Evolutionary conservation across 2,113 vertebrate species (phyloP).

Genomic region (Silurus glanis): DNA sequence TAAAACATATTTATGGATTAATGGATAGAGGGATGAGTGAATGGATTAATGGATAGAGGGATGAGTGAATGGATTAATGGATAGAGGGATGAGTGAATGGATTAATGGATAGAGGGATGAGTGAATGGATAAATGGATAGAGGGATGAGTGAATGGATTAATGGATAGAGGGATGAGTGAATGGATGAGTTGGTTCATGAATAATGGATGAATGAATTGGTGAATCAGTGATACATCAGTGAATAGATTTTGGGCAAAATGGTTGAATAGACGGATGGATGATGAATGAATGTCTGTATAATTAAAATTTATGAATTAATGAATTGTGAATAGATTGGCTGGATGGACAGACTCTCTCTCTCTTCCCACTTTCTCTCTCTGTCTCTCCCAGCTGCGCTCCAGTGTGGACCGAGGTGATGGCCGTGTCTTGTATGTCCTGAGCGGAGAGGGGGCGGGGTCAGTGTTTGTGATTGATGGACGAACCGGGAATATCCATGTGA

Average conservation of each 20-base stretch:
- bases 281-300: neutral
- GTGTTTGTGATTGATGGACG: constrained; percentile 87
- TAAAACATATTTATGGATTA: neutral
- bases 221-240: neutral
- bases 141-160: neutral
- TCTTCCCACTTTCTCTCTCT: neutral
- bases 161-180: neutral
- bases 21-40: too few species aligned
- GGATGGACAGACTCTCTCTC: constrained; percentile 9
- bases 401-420: constrained; percentile 86
- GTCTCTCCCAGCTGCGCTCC: constrained; percentile 78
- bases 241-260: too few species aligned
- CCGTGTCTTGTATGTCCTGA: constrained; percentile 80
- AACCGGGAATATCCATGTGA: constrained; percentile 89
- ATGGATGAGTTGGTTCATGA: neutral
- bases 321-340: neutral
- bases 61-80: too few species aligned
- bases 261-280: neutral
- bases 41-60: too few species aligned
- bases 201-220: neutral
- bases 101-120: neutral
- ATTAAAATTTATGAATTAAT: neutral
- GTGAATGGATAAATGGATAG: neutral
- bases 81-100: neutral
- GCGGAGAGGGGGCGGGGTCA: constrained; percentile 86